Percentiles rank a stretch among this genome's conserved stretches.
phyloP scores from a whole-genome alignment of 2,113 vertebrate species.

The Amia ocellicauda region DNA sequence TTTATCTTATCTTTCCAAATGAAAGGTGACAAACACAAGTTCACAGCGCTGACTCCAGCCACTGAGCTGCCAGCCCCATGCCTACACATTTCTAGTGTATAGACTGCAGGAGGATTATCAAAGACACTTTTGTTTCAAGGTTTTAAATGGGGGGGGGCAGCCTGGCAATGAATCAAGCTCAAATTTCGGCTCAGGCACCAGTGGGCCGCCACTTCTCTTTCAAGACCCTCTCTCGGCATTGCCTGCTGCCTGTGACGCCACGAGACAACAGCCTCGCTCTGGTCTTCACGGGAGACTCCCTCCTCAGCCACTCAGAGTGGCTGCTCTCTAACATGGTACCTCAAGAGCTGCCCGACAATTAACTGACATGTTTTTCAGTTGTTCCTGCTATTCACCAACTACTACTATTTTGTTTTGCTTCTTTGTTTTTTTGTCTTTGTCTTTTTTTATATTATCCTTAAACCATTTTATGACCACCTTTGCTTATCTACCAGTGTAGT shows the following conservation, averaged over 20 bases:
- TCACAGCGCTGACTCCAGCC: not conserved
- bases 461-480: too few species aligned
- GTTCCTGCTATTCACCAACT: too few species aligned
- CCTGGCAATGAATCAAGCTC: constrained; percentile 25
- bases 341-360: not conserved
- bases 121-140: constrained; percentile 32
- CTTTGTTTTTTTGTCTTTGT: not conserved
- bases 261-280: not conserved
- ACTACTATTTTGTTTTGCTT: too few species aligned
- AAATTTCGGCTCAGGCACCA: constrained; percentile 21
- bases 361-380: too few species aligned
- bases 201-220: constrained; percentile 37
- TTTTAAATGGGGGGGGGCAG: constrained; percentile 28
- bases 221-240: not conserved
- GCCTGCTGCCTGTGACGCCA: not conserved
- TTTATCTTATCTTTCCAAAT: not conserved
- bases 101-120: constrained; percentile 16
- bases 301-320: too few species aligned
- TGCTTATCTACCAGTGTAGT: too few species aligned
- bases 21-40: constrained; percentile 3
- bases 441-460: too few species aligned
- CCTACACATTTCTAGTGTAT: constrained; percentile 15
- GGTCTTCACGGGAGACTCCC: too few species aligned
- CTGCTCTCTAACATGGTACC: not conserved
- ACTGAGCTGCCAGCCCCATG: constrained; percentile 6